phyloP scores from a whole-genome alignment of 2,797 vertebrate species.

The Pseudochaenichthys georgianus region DNA sequence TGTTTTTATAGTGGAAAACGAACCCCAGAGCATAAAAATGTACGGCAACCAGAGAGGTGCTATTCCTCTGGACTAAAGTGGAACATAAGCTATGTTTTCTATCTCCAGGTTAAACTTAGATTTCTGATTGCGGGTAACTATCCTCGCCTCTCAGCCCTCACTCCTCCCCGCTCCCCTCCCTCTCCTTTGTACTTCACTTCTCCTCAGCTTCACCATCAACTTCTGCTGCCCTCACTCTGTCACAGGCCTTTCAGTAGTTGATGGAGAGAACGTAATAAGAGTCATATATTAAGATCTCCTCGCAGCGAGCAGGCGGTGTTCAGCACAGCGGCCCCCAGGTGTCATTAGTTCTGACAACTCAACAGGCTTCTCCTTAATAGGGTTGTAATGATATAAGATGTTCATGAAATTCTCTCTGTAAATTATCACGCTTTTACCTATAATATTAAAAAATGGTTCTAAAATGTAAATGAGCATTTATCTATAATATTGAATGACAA shows the following conservation, averaged over 20 bases:
- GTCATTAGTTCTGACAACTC: conserved; percentile 18
- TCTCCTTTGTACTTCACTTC: conserved; percentile 6
- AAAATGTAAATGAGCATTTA: too few relatives aligned
- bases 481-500: too few relatives aligned
- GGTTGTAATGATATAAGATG: too few relatives aligned
- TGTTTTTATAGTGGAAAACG: conserved; percentile 65
- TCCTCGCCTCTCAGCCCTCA: background rate
- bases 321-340: conserved; percentile 29
- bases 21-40: conserved; percentile 51
- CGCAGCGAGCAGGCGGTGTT: conserved; percentile 16
- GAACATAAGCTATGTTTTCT: background rate
- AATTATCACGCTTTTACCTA: too few relatives aligned
- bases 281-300: conserved; percentile 10
- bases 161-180: background rate
- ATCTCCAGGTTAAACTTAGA: background rate
- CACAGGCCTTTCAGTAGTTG: conserved; percentile 1
- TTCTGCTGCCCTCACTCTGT: conserved; percentile 16
- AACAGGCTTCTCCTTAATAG: background rate
- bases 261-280: conserved; percentile 22
- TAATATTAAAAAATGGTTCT: too few relatives aligned
- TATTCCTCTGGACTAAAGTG: background rate
- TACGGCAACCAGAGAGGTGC: conserved; percentile 34
- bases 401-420: too few relatives aligned
- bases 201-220: conserved; percentile 29
- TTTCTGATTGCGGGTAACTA: background rate